Percentiles rank a stretch among this genome's conserved stretches.
phyloP scores from a whole-genome alignment of 2,888 invertebrate genomes.

The Boloria euphrosyne region DNA sequence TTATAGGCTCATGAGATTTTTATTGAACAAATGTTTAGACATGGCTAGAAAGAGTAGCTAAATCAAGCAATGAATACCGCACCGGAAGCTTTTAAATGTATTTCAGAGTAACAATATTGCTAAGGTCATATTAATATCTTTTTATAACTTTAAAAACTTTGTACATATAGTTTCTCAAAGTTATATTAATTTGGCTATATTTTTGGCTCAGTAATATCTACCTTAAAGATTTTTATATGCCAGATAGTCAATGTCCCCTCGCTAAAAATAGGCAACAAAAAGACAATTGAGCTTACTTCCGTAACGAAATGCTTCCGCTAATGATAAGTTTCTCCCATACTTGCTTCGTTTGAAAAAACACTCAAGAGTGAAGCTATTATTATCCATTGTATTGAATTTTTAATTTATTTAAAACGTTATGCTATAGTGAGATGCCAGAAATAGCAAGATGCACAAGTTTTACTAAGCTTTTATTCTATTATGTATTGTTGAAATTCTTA shows the following conservation, averaged over 20 bases:
- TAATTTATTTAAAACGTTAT: background rate
- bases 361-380: background rate
- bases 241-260: conserved; percentile 49
- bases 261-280: conserved; percentile 59
- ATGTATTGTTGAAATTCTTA: no score
- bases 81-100: conserved; percentile 32
- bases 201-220: no score
- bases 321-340: conserved; percentile 47
- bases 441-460: no score
- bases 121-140: background rate
- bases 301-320: conserved; percentile 65
- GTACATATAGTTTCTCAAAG: background rate
- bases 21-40: conserved; percentile 45
- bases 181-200: no score
- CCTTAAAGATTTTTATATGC: no score
- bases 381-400: background rate
- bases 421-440: background rate
- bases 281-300: conserved; percentile 64
- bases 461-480: no score
- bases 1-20: conserved; percentile 47
- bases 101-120: conserved; percentile 26
- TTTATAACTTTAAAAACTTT: conserved; percentile 1
- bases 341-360: background rate
- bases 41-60: conserved; percentile 35
- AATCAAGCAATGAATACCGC: conserved; percentile 38